These are phyloP conservation scores for Leptopilina drosophilae DNA, from an alignment of 2,888 invertebrate species.

Conservation along the genomic window DNA sequence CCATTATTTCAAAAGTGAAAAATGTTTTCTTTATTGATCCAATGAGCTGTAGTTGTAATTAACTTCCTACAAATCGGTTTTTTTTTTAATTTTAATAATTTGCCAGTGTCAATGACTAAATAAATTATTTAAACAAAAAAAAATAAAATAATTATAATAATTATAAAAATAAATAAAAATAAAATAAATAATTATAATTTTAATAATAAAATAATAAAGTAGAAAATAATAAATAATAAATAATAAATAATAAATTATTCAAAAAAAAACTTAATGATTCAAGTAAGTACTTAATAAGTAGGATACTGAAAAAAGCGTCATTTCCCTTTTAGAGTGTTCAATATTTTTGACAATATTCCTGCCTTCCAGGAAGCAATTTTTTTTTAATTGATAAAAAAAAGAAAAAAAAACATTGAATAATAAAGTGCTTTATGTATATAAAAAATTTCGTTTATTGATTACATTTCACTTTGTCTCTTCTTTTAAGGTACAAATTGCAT, in stretches of 20 bases:
- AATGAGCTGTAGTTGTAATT: neutral
- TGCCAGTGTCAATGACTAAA: neutral
- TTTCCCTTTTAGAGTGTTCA: too few species aligned
- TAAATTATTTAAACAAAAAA: too few species aligned
- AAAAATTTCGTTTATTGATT: constrained; percentile 9
- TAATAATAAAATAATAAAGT: too few species aligned
- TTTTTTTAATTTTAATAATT: neutral
- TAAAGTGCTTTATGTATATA: neutral
- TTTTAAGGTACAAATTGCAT: constrained; percentile 20
- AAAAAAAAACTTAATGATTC: too few species aligned
- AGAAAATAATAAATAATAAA: too few species aligned
- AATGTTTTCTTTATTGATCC: constrained; percentile 23
- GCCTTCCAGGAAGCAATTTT: neutral
- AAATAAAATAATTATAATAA: too few species aligned
- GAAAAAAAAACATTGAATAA: neutral
- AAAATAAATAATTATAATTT: too few species aligned
- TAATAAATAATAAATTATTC: too few species aligned
- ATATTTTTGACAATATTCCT: too few species aligned
- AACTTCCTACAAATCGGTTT: neutral
- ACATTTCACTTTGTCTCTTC: constrained; percentile 9
- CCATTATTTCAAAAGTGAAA: constrained; percentile 9
- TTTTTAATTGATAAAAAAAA: neutral
- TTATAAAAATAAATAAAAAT: too few species aligned
- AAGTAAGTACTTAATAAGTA: too few species aligned
- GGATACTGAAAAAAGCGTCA: too few species aligned